phyloP scores from a whole-genome alignment of 2,113 vertebrate species.

The Sapayoa aenigma region DNA sequence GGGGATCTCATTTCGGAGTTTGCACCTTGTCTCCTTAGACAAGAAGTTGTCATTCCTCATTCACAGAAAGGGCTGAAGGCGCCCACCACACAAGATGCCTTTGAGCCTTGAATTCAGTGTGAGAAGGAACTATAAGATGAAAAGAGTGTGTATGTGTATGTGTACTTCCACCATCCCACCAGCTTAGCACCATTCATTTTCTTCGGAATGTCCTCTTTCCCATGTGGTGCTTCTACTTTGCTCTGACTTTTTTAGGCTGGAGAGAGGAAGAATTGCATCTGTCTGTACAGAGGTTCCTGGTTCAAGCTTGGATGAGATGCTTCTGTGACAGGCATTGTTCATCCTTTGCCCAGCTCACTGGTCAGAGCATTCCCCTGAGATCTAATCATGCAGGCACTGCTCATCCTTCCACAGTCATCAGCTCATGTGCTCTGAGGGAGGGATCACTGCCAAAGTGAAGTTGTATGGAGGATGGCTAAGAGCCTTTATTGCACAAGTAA shows the following conservation, averaged over 20 bases:
- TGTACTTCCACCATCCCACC: background rate
- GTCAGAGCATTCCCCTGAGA: background rate
- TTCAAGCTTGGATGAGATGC: background rate
- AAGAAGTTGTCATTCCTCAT: background rate
- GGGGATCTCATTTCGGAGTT: background rate
- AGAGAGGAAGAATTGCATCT: background rate
- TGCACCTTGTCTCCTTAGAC: background rate
- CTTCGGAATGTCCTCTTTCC: background rate
- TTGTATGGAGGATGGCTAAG: background rate
- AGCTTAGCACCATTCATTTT: background rate
- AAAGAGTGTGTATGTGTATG: fast-evolving
- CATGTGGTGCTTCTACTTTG: background rate
- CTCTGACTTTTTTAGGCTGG: background rate
- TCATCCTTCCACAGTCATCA: background rate
- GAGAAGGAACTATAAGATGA: background rate
- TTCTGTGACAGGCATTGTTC: background rate
- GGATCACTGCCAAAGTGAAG: background rate
- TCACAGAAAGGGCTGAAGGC: background rate
- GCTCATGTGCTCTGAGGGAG: background rate
- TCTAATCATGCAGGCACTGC: background rate
- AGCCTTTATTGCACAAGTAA: fast-evolving
- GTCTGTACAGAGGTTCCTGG: background rate
- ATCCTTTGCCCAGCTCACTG: background rate
- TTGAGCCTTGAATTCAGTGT: background rate
- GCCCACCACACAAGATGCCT: background rate